phyloP scores from a whole-genome alignment of 2,797 vertebrate genomes.

The Scleropages formosus region DNA sequence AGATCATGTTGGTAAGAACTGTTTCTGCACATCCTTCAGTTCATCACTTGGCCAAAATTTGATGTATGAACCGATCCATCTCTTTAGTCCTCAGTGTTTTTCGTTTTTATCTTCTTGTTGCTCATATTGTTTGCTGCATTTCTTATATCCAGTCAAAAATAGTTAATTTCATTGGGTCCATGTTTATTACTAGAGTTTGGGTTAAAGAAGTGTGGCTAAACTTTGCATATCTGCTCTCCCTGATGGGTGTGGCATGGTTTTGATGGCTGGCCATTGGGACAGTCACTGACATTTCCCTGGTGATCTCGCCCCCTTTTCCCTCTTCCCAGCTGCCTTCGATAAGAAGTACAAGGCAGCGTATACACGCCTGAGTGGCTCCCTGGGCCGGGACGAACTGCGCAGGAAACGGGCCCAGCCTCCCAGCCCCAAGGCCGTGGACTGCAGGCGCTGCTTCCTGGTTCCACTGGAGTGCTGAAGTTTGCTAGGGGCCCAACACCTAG shows the following conservation, averaged over 20 bases:
- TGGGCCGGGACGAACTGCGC: constrained; percentile 77
- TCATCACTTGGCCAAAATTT: neutral
- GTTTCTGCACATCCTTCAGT: neutral
- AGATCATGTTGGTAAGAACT: constrained; percentile 76
- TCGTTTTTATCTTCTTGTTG: neutral
- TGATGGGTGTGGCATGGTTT: too few species aligned
- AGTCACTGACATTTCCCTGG: neutral
- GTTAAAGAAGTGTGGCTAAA: too few species aligned
- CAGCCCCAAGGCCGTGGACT: constrained; percentile 82
- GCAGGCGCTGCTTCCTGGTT: constrained; percentile 82
- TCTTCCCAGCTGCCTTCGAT: constrained; percentile 76
- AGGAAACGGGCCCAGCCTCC: constrained; percentile 77
- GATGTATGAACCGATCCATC: constrained; percentile 1
- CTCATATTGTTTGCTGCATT: neutral
- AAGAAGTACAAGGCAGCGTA: constrained; percentile 84
- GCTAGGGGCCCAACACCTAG: neutral
- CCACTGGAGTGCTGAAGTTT: constrained; percentile 78
- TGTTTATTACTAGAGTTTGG: too few species aligned
- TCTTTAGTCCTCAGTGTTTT: too few species aligned
- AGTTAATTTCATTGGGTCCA: too few species aligned
- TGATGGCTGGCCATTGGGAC: neutral
- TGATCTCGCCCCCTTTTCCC: neutral
- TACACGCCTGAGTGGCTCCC: constrained; percentile 66
- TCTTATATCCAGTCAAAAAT: too few species aligned
- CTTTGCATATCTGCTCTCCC: too few species aligned